Base-by-base conservation (phyloP, 2,797 vertebrate genomes). In the Petrocephalus schoutedeni region DNA sequence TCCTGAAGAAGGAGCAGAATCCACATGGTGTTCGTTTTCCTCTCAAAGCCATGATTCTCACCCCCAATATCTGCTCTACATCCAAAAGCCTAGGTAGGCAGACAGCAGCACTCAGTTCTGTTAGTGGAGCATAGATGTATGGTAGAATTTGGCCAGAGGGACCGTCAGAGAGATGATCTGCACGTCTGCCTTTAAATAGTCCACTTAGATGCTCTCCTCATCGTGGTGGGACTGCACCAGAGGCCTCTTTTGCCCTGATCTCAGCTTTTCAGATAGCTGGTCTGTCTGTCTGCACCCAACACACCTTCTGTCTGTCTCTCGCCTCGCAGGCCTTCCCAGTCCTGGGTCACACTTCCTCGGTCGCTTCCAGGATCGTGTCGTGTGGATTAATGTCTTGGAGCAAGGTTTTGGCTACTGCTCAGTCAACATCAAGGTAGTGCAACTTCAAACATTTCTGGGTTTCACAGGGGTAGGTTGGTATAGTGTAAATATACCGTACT, bases 381-480 rank as follows among this genome's bases (percentile, higher is more conserved):
- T 99, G 90, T 99, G 98, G 98, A 95, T 99, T 91, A 95, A 98
- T 93, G 95, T 99, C 91, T 94, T 99, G 89, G 98, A 99, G 93
- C 95, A 94, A 92, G 98, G 98, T 80, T 99, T 98, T 89, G 96
- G 97, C 8, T 99, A 99, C 93, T 99, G 98, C 90, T 97, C 95
- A 16, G 91, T 99, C 91, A 99, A 97, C 90, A 97, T 99, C 86
- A 99, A 99, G 98, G 98, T 99, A 95, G 28, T 9, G 2, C 1
- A 9, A 87, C 4, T 87, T 23, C 21, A 84, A 84, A 53, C 51
- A 84, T 49, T 12, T 84, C 54, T 86, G 28, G 12, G 28, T 28
- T 86, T 86, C 23, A 36, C 53, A 59, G 32, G 3, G 21, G 56
- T 32, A 6, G 21, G 61, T 41, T 41, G 32, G 10, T 3, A 14